Percentiles rank a stretch among this genome's conserved stretches.
Evolutionary conservation across 2,888 invertebrate genomes (phyloP).

Genomic region (Ligdia adustata): DNA sequence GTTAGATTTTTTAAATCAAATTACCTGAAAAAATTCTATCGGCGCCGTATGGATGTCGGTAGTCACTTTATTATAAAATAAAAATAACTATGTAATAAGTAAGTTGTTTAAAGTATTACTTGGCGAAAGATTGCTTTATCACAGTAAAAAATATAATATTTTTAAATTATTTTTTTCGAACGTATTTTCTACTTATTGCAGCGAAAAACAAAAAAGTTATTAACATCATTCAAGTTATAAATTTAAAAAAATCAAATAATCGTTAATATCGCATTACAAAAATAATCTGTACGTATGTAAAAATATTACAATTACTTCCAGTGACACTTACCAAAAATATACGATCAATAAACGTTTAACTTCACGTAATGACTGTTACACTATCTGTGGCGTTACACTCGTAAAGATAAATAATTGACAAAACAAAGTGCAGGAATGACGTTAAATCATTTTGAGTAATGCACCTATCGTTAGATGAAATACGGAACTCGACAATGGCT

Average conservation of each 20-base stretch:
- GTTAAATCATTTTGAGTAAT: slow-evolving; percentile 43
- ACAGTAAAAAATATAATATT: no score
- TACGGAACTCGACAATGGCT: slow-evolving; percentile 31
- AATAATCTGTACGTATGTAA: slow-evolving; percentile 6
- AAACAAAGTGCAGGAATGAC: slow-evolving; percentile 35
- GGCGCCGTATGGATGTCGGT: no score
- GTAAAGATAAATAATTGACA: slow-evolving; percentile 34
- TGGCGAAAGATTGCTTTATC: no score
- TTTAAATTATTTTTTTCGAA: no score
- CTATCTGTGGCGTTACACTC: slow-evolving; percentile 19
- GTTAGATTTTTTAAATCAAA: no score
- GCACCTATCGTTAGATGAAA: slow-evolving; percentile 33
- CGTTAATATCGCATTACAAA: slow-evolving; percentile 11
- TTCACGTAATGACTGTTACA: neutral
- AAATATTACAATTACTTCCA: slow-evolving; percentile 23
- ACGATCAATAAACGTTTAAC: slow-evolving; percentile 26
- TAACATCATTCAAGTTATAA: no score
- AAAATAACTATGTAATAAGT: no score
- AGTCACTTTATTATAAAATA: no score
- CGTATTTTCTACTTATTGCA: no score
- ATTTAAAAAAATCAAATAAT: slow-evolving; percentile 4
- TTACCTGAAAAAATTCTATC: no score
- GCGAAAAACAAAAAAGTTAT: no score
- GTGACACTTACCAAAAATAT: slow-evolving; percentile 27
- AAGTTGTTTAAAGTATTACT: no score